Base-by-base conservation (phyloP, 2,797 vertebrate genomes). In the Nannoperca obscura region DNA sequence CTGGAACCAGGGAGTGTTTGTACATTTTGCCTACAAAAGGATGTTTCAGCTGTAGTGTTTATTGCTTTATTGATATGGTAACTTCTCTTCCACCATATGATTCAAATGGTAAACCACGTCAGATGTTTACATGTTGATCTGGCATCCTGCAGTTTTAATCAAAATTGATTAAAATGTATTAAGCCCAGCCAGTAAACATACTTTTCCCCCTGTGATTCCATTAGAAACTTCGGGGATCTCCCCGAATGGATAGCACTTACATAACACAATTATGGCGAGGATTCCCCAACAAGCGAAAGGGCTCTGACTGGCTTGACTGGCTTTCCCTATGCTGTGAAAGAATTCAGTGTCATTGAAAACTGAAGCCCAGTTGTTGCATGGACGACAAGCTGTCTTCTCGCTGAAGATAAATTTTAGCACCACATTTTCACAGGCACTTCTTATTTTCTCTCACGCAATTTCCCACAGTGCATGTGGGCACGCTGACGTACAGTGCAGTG, bases 291-390 rank as follows among this genome's bases (percentile, higher is more conserved):
- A 76, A 2, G 27, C 38, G 40, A 12, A 46, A 24, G 20, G 42
- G 57, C 24, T 67, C 61, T 58, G n/a, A 54, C 34, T 62, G 50
- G 73, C 78, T 75, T 30, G 55, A 30, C 44, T 69, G 55, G 52
- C 60, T 67, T 80, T 13, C 42, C 44, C 42, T 60, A n/a, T 77
- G 67, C 76, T 80, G 69, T 52, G 62, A 78, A 72, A 44, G 63
- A 71, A 50, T 86, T 80, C 42, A 15, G 46, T 77, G 82, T 85
- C 62, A 42, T 17, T 67, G 73, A 83, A 86, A 89, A 87, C 32
- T 76, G 49, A 84, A 71, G 66, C 76, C 74, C 46, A 22, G n/a
- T 68, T 80, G 55, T 57, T 71, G 38, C 72, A 52, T 15, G 6
- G 53, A 81, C 60, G 88, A 89, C 85, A 82, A 64, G 68, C 77